Evolutionary conservation across 1,140 invertebrate species (phyloP).

Genomic region (Scaptomyza graminum): DNA sequence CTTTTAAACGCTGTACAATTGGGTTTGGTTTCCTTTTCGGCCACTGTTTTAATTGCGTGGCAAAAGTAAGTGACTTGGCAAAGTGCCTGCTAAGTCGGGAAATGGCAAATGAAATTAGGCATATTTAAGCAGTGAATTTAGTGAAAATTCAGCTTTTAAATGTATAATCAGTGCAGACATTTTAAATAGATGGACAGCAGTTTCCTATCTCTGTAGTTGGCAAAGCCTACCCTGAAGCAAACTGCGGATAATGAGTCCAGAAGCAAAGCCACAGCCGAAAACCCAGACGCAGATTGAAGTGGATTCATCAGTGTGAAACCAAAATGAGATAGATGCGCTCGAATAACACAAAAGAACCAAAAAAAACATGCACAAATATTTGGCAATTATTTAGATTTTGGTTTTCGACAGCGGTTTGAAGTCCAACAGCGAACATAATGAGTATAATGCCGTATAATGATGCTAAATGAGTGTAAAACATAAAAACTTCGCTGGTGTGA

Average conservation of each 20-base stretch:
- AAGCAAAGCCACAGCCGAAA: not conserved
- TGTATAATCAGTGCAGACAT: conserved; percentile 24
- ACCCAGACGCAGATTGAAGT: conserved; percentile 6
- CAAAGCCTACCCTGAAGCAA: not conserved
- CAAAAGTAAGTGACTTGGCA: not conserved
- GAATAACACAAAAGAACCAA: not conserved
- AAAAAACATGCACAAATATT: conserved; percentile 71
- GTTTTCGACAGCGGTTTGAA: conserved; percentile 32
- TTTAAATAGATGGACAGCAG: conserved; percentile 17
- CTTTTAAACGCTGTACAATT: conserved; percentile 22
- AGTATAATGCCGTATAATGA: conserved; percentile 51
- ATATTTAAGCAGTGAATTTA: conserved; percentile 41
- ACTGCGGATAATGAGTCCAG: conserved; percentile 29
- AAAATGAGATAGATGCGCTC: conserved; percentile 70
- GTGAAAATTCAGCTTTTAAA: conserved; percentile 19
- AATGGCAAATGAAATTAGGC: conserved; percentile 50
- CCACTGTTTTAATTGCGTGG: conserved; percentile 40
- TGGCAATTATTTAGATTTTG: conserved; percentile 77
- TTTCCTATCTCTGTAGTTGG: not conserved
- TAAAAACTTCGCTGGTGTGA: conserved; percentile 32
- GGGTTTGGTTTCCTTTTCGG: conserved; percentile 24
- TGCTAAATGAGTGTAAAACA: conserved; percentile 24
- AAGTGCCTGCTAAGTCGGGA: conserved; percentile 31
- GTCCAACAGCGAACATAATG: conserved; percentile 15
- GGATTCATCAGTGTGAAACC: conserved; percentile 45